Conservation (phyloP, 1,140 invertebrate species). For the Saxidomus purpurata region DNA sequence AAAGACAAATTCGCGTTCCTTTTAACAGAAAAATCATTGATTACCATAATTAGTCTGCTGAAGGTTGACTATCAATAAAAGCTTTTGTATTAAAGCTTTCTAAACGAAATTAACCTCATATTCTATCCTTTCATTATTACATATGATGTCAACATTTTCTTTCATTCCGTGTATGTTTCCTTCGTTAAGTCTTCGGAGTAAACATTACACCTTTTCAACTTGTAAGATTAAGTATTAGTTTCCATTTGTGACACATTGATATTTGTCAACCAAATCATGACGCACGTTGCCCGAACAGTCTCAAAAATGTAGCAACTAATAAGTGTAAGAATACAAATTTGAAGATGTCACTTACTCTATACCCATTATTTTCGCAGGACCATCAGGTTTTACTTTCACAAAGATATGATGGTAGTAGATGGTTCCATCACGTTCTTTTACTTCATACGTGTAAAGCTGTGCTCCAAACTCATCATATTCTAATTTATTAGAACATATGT, state of each 20-base stretch:
- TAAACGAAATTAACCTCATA: too few relatives aligned
- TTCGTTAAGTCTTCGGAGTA: too few relatives aligned
- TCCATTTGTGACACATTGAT: too few relatives aligned
- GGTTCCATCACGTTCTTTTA: neutral
- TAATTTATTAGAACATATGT: neutral
- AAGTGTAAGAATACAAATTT: neutral
- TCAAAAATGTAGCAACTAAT: neutral
- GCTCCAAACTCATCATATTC: conserved; percentile 1
- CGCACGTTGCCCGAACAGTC: neutral
- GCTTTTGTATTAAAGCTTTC: too few relatives aligned
- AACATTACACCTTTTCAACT: too few relatives aligned
- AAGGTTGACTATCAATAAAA: neutral
- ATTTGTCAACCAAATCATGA: too few relatives aligned
- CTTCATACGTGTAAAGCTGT: neutral
- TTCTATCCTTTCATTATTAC: neutral
- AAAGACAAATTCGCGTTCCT: neutral
- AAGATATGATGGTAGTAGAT: neutral
- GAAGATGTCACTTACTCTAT: neutral
- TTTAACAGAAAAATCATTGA: too few relatives aligned
- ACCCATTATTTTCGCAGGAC: neutral
- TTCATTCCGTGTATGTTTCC: too few relatives aligned
- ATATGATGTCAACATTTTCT: too few relatives aligned
- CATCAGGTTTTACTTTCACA: neutral
- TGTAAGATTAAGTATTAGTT: too few relatives aligned
- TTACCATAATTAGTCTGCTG: neutral